Evolutionary conservation across 2,888 invertebrate genomes (phyloP).

Genomic region (Drosophila colorata): DNA sequence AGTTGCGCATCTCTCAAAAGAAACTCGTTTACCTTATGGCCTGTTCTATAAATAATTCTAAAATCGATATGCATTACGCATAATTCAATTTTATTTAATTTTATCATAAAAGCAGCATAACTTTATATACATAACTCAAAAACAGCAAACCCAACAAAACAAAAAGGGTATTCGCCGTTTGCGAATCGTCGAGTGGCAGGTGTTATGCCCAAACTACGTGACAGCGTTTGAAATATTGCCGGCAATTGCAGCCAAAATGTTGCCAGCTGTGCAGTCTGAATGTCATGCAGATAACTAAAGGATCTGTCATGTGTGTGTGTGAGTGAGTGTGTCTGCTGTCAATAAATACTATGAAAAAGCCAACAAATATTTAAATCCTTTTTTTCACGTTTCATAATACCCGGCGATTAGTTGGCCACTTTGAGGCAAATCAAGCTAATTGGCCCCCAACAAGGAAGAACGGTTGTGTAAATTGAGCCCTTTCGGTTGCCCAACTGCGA

Average conservation of each 20-base stretch:
- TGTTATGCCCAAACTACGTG: slow-evolving; percentile 24
- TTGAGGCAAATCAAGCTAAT: slow-evolving; percentile 32
- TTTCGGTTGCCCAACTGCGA: slow-evolving; percentile 38
- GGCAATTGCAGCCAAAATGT: neutral
- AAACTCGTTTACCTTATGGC: too few relatives aligned
- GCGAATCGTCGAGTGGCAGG: slow-evolving; percentile 18
- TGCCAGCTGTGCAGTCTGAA: slow-evolving; percentile 6
- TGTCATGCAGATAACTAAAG: slow-evolving; percentile 20
- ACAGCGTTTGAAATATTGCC: slow-evolving; percentile 22
- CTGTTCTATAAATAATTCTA: too few relatives aligned
- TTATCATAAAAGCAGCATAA: too few relatives aligned
- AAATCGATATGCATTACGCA: too few relatives aligned
- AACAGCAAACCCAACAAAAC: neutral
- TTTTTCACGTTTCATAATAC: neutral
- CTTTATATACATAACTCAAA: neutral
- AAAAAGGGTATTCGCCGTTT: neutral
- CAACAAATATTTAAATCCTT: slow-evolving; percentile 9
- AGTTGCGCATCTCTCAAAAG: too few relatives aligned
- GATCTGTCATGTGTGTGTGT: neutral
- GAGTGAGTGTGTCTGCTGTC: slow-evolving; percentile 1
- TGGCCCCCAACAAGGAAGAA: slow-evolving; percentile 4
- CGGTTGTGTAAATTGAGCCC: slow-evolving; percentile 8
- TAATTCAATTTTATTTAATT: too few relatives aligned
- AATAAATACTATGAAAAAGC: slow-evolving; percentile 1
- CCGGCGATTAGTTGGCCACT: slow-evolving; percentile 30